Evolutionary conservation across 1,140 invertebrate species (phyloP).

Genomic region (Diabrotica virgifera): DNA sequence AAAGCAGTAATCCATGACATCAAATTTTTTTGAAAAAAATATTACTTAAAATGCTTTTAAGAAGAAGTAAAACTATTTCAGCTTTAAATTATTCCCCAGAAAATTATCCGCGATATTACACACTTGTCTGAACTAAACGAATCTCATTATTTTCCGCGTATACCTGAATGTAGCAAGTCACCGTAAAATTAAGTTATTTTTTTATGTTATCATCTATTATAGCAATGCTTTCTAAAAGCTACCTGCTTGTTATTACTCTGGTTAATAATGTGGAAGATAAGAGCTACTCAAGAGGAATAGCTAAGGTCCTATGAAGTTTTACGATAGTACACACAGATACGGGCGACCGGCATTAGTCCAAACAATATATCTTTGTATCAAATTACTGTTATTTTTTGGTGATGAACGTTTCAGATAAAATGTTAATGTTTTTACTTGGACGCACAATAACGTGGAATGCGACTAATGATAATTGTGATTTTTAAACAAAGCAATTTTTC

Average conservation of each 20-base stretch:
- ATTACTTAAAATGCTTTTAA: too few species aligned
- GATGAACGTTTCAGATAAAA: too few species aligned
- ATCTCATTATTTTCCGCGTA: background rate
- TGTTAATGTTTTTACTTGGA: too few species aligned
- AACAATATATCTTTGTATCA: constrained; percentile 1
- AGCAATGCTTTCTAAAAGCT: background rate
- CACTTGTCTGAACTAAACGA: background rate
- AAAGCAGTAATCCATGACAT: too few species aligned
- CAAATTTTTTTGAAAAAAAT: too few species aligned
- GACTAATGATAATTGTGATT: too few species aligned
- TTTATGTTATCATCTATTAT: constrained; percentile 1
- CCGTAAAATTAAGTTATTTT: background rate
- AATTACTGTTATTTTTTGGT: constrained; percentile 5
- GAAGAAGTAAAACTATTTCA: too few species aligned
- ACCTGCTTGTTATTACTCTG: constrained; percentile 5
- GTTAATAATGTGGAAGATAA: constrained; percentile 15
- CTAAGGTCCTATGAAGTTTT: constrained; percentile 6
- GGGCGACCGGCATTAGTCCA: background rate
- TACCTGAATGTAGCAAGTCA: background rate
- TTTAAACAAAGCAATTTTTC: too few species aligned
- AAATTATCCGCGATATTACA: too few species aligned
- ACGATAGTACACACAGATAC: constrained; percentile 6
- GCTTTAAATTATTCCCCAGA: too few species aligned
- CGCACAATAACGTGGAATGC: too few species aligned
- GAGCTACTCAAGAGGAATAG: constrained; percentile 8